Conservation (phyloP, 1,140 invertebrate species). For the Drosophila tsacasi region DNA sequence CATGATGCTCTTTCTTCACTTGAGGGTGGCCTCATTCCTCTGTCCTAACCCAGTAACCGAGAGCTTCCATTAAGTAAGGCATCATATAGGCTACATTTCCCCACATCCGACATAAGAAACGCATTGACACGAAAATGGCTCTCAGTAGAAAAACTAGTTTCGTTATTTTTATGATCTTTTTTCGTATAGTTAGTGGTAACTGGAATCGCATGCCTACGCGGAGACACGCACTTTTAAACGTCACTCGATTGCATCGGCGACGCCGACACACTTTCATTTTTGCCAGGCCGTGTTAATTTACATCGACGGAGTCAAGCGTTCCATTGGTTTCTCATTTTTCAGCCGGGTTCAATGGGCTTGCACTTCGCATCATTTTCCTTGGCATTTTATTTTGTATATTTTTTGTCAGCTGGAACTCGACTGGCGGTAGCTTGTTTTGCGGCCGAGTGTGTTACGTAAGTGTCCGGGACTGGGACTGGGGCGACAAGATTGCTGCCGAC, state of each 20-base stretch:
- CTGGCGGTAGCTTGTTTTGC: conserved; percentile 6
- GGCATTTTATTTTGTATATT: conserved; percentile 14
- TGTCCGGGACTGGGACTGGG: conserved; percentile 31
- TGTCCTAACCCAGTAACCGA: not conserved
- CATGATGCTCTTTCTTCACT: not conserved
- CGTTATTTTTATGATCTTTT: conserved; percentile 7
- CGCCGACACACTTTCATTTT: conserved; percentile 51
- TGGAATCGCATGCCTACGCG: conserved; percentile 33
- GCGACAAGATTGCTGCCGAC: conserved; percentile 60
- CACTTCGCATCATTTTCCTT: conserved; percentile 38
- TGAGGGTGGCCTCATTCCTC: not conserved
- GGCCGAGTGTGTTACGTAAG: conserved; percentile 57
- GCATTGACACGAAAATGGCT: conserved; percentile 11
- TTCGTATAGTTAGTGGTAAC: not conserved
- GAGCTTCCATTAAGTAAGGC: conserved; percentile 8
- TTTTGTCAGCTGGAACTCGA: conserved; percentile 12
- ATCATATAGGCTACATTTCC: not conserved
- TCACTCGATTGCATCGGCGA: conserved; percentile 29
- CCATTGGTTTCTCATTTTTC: conserved; percentile 30
- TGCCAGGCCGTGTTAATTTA: conserved; percentile 31
- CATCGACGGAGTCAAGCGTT: conserved; percentile 43
- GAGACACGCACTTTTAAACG: conserved; percentile 35
- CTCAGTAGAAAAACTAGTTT: conserved; percentile 18
- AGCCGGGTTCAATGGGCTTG: conserved; percentile 35
- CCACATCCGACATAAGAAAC: conserved; percentile 2